These are phyloP conservation scores for Vireo altiloquus DNA, from an alignment of 2,113 vertebrate species.

Conservation along the genomic window DNA sequence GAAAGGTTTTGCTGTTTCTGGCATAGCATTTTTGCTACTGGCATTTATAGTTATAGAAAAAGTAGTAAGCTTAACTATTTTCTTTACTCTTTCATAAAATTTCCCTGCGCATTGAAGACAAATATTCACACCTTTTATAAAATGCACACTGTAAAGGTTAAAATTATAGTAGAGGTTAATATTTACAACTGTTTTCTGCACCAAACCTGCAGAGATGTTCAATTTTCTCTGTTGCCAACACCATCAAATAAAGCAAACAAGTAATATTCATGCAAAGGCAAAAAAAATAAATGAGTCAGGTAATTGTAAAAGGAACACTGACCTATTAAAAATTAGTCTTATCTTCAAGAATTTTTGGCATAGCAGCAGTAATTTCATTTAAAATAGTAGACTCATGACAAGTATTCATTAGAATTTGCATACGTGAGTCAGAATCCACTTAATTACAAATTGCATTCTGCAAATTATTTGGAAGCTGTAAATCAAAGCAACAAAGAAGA, in stretches of 20 bases:
- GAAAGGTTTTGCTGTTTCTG: neutral
- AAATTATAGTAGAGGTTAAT: neutral
- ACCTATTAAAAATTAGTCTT: slow-evolving; percentile 68
- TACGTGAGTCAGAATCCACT: slow-evolving; percentile 65
- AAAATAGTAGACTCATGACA: slow-evolving; percentile 69
- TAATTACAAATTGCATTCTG: slow-evolving; percentile 66
- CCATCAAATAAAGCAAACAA: slow-evolving; percentile 37
- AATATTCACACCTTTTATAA: neutral
- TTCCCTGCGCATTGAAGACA: neutral
- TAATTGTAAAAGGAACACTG: slow-evolving; percentile 64
- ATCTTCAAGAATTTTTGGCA: slow-evolving; percentile 66
- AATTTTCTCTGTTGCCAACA: slow-evolving; percentile 12
- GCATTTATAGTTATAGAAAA: neutral
- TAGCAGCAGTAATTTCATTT: slow-evolving; percentile 54
- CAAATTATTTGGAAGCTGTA: slow-evolving; percentile 69
- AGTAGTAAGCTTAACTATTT: neutral
- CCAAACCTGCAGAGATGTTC: neutral
- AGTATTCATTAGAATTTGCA: slow-evolving; percentile 72
- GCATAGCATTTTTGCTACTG: neutral
- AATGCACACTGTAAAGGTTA: neutral
- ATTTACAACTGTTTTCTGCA: slow-evolving; percentile 18
- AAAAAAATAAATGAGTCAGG: slow-evolving; percentile 63
- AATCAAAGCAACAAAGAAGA: slow-evolving; percentile 59
- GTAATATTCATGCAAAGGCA: slow-evolving; percentile 26
- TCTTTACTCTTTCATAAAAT: neutral